phyloP scores from a whole-genome alignment of 64 coral and sea anemone genomes.

The Astreopora myriophthalma region DNA sequence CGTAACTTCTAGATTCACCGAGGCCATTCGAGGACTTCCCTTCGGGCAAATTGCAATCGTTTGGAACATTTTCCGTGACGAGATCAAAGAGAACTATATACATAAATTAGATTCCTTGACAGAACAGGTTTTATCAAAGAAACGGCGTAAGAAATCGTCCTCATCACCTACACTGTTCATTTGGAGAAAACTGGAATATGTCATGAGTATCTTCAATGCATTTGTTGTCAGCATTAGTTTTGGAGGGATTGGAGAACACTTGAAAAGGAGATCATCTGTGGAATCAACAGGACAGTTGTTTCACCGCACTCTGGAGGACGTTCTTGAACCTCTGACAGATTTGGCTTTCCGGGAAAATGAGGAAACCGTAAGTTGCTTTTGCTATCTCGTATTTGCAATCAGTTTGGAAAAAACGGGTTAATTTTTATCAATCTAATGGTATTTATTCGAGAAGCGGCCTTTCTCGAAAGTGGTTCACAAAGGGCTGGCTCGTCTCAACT shows the following conservation, averaged over 20 bases:
- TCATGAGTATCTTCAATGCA: constrained; percentile 23
- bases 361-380: background rate
- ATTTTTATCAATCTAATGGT: too few relatives aligned
- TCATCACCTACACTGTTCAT: background rate
- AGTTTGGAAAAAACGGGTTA: too few relatives aligned
- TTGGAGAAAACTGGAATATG: constrained; percentile 5
- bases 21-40: constrained; percentile 42
- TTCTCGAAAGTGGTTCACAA: too few relatives aligned
- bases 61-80: constrained; percentile 35
- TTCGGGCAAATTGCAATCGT: constrained; percentile 26
- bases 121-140: background rate
- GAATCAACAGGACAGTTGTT: constrained; percentile 28
- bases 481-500: too few relatives aligned
- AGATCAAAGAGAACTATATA: constrained; percentile 29
- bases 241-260: constrained; percentile 66
- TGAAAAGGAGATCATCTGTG: constrained; percentile 26
- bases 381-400: too few relatives aligned
- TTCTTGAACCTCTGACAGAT: constrained; percentile 52
- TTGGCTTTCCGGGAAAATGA: background rate
- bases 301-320: background rate
- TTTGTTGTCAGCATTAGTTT: constrained; percentile 74
- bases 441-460: too few relatives aligned
- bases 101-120: background rate
- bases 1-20: background rate
- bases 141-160: background rate